Percentiles rank a stretch among this genome's conserved stretches.
Evolutionary conservation across 2,113 vertebrate genomes (phyloP).

Genomic region (Paratilapia polleni): DNA sequence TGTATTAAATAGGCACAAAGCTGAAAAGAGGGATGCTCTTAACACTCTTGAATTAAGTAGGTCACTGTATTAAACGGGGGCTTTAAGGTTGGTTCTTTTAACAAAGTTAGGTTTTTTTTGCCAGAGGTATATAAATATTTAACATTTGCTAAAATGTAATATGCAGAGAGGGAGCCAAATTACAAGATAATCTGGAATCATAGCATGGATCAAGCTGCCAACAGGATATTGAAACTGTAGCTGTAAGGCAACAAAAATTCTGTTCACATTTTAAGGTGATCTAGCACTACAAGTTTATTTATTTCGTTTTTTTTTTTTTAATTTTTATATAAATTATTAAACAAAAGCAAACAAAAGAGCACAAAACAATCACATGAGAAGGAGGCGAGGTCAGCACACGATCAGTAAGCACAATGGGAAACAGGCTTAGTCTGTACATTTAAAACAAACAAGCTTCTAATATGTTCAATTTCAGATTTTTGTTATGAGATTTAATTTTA

Average conservation of each 20-base stretch:
- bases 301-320: no score
- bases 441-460: conserved; percentile 17
- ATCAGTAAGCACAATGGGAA: not conserved
- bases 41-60: not conserved
- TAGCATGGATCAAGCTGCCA: not conserved
- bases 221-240: not conserved
- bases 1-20: no score
- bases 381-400: conserved; percentile 13
- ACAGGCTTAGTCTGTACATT: not conserved
- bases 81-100: not conserved
- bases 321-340: not conserved
- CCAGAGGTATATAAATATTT: not conserved
- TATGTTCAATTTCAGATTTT: no score
- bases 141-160: not conserved
- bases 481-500: not conserved
- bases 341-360: not conserved
- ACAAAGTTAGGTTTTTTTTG: not conserved
- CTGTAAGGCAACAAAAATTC: not conserved
- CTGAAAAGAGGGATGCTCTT: not conserved
- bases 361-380: no score
- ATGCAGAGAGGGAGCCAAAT: not conserved
- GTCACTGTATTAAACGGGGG: not conserved
- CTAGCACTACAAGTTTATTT: not conserved
- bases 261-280: not conserved
- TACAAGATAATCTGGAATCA: not conserved